Conservation (phyloP, 2,113 vertebrate genomes). For the Rissa tridactyla region DNA sequence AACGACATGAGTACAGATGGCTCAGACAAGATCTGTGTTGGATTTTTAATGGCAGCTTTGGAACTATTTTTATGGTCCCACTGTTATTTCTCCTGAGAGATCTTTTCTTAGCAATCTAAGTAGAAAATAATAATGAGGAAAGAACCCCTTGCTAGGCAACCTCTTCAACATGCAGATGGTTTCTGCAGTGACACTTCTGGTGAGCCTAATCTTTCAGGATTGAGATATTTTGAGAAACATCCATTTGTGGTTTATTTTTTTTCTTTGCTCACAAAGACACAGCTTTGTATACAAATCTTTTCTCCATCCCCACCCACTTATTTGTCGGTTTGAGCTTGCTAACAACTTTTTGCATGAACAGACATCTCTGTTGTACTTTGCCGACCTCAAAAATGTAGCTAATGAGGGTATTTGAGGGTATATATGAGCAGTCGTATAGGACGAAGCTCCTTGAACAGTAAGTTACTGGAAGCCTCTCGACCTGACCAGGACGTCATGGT, state of each 20-base stretch:
- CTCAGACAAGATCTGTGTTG: slow-evolving; percentile 21
- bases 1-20: not conserved
- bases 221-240: slow-evolving; percentile 78
- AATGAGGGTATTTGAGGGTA: not conserved
- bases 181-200: slow-evolving; percentile 66
- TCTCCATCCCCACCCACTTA: not conserved
- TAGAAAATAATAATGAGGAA: slow-evolving; percentile 49
- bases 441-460: too few relatives aligned
- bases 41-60: slow-evolving; percentile 51
- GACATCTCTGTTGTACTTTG: slow-evolving; percentile 14
- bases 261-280: slow-evolving; percentile 43
- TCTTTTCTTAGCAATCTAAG: slow-evolving; percentile 54
- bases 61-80: slow-evolving; percentile 49
- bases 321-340: slow-evolving; percentile 25
- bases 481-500: too few relatives aligned
- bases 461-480: too few relatives aligned
- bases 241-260: slow-evolving; percentile 61
- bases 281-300: slow-evolving; percentile 54
- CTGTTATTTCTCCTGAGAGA: slow-evolving; percentile 45
- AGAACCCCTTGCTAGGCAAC: slow-evolving; percentile 53
- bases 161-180: slow-evolving; percentile 60
- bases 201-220: slow-evolving; percentile 71
- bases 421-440: too few relatives aligned
- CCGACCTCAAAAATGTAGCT: not conserved
- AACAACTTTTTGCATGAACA: slow-evolving; percentile 54